Percentiles rank a stretch among this genome's conserved stretches.
Evolutionary conservation across 2,797 vertebrate species (phyloP).

Genomic region (Tinamus major): DNA sequence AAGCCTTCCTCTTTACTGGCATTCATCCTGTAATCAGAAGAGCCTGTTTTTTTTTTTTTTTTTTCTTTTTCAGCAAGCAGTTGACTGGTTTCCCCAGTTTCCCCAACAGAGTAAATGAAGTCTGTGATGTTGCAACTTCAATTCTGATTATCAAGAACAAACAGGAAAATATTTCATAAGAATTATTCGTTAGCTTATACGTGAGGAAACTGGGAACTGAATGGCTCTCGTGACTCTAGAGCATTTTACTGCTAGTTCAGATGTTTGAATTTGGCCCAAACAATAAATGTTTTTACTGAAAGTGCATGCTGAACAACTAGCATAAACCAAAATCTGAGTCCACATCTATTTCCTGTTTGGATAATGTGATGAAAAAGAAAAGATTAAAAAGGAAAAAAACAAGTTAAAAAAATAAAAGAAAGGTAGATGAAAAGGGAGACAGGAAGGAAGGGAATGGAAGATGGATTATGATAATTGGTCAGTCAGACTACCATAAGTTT

Average conservation of each 20-base stretch:
- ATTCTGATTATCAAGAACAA: neutral
- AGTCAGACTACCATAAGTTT: neutral
- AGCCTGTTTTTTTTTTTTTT: neutral
- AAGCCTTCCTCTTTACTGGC: neutral
- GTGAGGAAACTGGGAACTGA: neutral
- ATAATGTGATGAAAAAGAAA: neutral
- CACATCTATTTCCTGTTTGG: neutral
- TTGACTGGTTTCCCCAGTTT: neutral
- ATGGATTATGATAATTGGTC: neutral
- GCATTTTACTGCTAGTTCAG: neutral
- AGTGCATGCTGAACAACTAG: neutral
- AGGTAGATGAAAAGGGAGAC: too few relatives aligned
- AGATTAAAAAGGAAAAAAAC: neutral
- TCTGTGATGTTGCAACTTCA: neutral
- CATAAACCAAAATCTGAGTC: neutral
- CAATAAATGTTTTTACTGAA: neutral
- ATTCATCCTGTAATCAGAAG: neutral
- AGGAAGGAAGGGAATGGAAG: rapidly evolving
- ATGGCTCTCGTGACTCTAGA: neutral
- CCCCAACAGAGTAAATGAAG: neutral
- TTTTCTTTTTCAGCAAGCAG: neutral
- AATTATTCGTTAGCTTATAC: neutral
- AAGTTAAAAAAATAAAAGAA: too few relatives aligned
- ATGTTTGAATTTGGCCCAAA: neutral
- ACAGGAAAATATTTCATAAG: neutral